Evolutionary conservation across 2,113 vertebrate genomes (phyloP), one percentile per base, ranked within the genome.

Genomic region (Antigone vipio): DNA sequence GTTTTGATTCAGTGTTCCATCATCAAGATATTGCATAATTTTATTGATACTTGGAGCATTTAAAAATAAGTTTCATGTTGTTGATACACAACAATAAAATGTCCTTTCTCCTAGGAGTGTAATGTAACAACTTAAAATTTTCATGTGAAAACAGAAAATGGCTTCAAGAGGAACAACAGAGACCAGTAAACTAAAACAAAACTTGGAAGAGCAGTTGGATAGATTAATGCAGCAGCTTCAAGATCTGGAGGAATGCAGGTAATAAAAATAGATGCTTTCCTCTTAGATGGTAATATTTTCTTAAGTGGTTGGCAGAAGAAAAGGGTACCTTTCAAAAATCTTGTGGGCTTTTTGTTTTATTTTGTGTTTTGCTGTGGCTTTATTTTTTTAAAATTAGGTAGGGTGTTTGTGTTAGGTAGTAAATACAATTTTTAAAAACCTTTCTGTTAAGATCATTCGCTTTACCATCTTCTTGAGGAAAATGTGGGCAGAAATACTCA

Each of bases 191-290:
- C 85, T 99, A 69, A 99, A 98, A 94, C 99, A 99, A 92, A 99
- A 99, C 85, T 98, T 99, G 98, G 99, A 99, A 95, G 99, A 99
- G 91, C 99, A 99, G 85, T 97, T 99, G 85, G 99, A 99, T 92
- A 98, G 99, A 89, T 95, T 99, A 83, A 99, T 99, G 99, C 99
- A 99, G 91, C 99, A 99, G 85, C 98, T 99, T 50, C 99, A 99
- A 82, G 99, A 99, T 87, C 98, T 99, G 91, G 99, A 99, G 84
- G 99, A 99, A 78, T 99, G 99, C 99, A 99, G 99, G 99, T 99
- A 98, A 89, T 21, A 50, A 34, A 59, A 72, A 24, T 1, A 53
- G 26, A 32, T 50, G 22, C 29, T 83, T 81, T 71, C 3, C 30
- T 81, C 17, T 47, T 71, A 47, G 0, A 20, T 24, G 12, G 21